phyloP scores from a whole-genome alignment of 2,113 vertebrate genomes.

The Clarias magur region DNA sequence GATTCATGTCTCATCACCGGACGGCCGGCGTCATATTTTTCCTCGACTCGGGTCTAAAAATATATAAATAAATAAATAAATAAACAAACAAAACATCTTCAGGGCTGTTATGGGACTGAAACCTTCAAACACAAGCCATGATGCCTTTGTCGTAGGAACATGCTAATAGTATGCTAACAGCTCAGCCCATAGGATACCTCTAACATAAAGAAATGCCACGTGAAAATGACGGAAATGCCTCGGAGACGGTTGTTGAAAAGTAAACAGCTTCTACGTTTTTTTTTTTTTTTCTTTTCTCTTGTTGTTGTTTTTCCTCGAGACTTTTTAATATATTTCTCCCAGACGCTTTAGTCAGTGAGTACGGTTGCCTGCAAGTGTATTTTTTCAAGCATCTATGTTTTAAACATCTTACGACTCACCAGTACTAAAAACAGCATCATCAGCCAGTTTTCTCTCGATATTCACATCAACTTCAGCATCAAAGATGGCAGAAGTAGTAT shows the following conservation, averaged over 20 bases:
- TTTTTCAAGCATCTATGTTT: slow-evolving; percentile 5
- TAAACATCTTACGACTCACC: slow-evolving; percentile 3
- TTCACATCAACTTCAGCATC: slow-evolving; percentile 6
- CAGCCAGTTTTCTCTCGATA: slow-evolving; percentile 4
- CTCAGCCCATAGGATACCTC: slow-evolving; percentile 15
- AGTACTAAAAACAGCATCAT: neutral
- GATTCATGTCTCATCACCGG: slow-evolving; percentile 47
- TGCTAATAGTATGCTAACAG: slow-evolving; percentile 33
- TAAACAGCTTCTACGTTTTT: neutral
- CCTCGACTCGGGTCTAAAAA: slow-evolving; percentile 16
- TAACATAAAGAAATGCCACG: slow-evolving; percentile 3
- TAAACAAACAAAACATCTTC: slow-evolving; percentile 22
- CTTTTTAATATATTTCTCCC: slow-evolving; percentile 16
- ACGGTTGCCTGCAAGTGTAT: slow-evolving; percentile 9
- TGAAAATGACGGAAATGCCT: slow-evolving; percentile 28
- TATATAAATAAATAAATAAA: neutral
- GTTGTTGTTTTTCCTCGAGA: neutral
- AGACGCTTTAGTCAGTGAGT: slow-evolving; percentile 12
- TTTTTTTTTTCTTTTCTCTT: neutral
- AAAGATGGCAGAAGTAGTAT: neutral
- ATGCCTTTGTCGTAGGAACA: neutral
- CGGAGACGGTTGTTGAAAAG: slow-evolving; percentile 11
- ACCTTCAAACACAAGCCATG: slow-evolving; percentile 16
- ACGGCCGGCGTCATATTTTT: slow-evolving; percentile 38
- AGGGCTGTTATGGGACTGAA: slow-evolving; percentile 17